Base-by-base conservation (phyloP, 1,140 invertebrate species). In the Dinoponera quadriceps region DNA sequence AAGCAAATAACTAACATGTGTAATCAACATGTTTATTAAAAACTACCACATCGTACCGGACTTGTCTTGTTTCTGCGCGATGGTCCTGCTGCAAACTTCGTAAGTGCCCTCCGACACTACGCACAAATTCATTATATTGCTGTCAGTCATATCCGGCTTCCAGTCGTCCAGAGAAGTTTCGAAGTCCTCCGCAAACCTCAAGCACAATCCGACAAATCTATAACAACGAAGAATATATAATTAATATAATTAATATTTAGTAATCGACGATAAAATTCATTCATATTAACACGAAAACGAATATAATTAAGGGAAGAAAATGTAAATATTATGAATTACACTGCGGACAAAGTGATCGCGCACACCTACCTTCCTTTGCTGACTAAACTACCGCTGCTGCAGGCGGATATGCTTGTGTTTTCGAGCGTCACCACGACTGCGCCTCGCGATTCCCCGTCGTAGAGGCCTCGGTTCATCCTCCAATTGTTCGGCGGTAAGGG, bases 31-130 rank as follows among this genome's bases (percentile, higher is more conserved):
- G 55, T 33, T 33, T 38, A 55, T 51, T 5, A 22, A 74, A 83
- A 74, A 78, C 38, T 29, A 63, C 73, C 2, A 38, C 20, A 73
- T 83, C 65, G 13, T 90, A 96, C 96, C 96, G 68, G 94, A 94
- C 71, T 96, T 95, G 25, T 95, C 94, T 90, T 96, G 96, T 91
- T 97, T 97, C 49, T 97, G 96, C 5, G 97, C 97, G 48, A 97
- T 96, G 2, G 98, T 99, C 82, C 97, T 95, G 82, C 98, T 99
- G 94, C 98, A 99, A 0, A 99, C 98, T 95, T 99, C 98, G 92
- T 99, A 99, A 13, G 98, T 99, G 33, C 99, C 99, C 94, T 99
- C 98, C n/a, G 98, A 99, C 9, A 99, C 99, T 62, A 98, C 97
- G 93, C 98, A 99, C 29, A 99, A 96, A 95, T 99, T 99, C 97